These are phyloP conservation scores for Enhydra lutris DNA, from an alignment of 2,113 vertebrate genomes.

Conservation along the genomic window DNA sequence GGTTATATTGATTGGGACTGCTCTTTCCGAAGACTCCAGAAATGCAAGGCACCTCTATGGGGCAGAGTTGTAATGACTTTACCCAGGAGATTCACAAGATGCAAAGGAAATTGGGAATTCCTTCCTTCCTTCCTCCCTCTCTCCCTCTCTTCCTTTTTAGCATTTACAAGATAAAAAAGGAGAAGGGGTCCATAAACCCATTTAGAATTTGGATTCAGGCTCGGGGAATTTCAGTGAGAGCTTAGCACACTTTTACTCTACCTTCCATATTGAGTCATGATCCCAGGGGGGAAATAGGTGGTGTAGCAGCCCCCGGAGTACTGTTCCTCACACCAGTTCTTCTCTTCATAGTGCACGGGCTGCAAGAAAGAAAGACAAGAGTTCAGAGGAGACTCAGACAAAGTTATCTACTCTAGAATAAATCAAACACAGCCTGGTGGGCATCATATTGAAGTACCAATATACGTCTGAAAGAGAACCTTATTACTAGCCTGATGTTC, in stretches of 20 bases:
- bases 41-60: background rate
- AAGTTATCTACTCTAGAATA: constrained; percentile 29
- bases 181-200: background rate
- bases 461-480: background rate
- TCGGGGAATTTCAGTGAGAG: background rate
- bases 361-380: constrained; percentile 78
- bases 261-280: constrained; percentile 96
- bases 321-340: constrained; percentile 98
- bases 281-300: constrained; percentile 93
- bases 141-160: background rate
- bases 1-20: background rate
- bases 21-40: background rate
- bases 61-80: background rate
- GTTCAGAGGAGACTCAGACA: background rate
- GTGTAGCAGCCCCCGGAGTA: constrained; percentile 98
- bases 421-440: background rate
- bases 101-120: background rate
- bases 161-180: background rate
- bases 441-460: background rate
- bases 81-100: background rate
- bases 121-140: background rate
- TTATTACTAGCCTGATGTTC: background rate
- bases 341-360: constrained; percentile 98
- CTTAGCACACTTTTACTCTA: constrained; percentile 69
- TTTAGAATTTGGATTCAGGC: background rate